phyloP scores from a whole-genome alignment of 2,888 invertebrate genomes.

The Clanis bilineata region DNA sequence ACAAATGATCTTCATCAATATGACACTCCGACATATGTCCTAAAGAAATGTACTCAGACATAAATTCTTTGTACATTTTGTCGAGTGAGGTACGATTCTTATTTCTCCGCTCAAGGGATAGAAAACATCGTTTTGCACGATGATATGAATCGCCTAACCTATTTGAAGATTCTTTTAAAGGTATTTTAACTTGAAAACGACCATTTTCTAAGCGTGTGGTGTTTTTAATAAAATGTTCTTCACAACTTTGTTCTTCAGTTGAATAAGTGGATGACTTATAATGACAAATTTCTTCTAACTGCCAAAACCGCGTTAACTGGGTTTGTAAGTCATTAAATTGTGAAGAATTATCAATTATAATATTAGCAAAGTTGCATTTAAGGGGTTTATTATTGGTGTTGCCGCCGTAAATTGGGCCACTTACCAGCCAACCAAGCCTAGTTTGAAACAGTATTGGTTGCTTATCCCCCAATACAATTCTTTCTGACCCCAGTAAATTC shows the following conservation, averaged over 20 bases:
- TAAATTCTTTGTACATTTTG: conserved; percentile 28
- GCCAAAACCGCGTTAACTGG: conserved; percentile 10
- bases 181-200: conserved; percentile 32
- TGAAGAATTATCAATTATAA: background rate
- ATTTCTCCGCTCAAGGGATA: conserved; percentile 21
- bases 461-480: conserved; percentile 21
- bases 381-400: background rate
- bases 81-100: conserved; percentile 11
- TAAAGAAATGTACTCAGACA: conserved; percentile 29
- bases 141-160: conserved; percentile 30
- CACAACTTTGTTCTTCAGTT: conserved; percentile 30
- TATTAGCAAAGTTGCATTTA: background rate
- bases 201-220: conserved; percentile 31
- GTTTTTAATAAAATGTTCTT: conserved; percentile 33
- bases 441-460: conserved; percentile 25
- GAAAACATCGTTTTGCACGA: background rate
- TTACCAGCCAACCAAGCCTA: conserved; percentile 29
- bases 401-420: conserved; percentile 20
- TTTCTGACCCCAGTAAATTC: conserved; percentile 24
- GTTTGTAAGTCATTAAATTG: background rate
- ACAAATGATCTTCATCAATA: background rate
- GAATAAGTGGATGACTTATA: conserved; percentile 15
- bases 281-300: conserved; percentile 25
- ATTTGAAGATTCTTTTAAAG: conserved; percentile 24
- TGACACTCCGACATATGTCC: conserved; percentile 29